A percentile compares a stretch with the other conserved stretches of the same genome.
Conservation (phyloP, 2,113 vertebrate genomes). For the Clarias gariepinus region DNA sequence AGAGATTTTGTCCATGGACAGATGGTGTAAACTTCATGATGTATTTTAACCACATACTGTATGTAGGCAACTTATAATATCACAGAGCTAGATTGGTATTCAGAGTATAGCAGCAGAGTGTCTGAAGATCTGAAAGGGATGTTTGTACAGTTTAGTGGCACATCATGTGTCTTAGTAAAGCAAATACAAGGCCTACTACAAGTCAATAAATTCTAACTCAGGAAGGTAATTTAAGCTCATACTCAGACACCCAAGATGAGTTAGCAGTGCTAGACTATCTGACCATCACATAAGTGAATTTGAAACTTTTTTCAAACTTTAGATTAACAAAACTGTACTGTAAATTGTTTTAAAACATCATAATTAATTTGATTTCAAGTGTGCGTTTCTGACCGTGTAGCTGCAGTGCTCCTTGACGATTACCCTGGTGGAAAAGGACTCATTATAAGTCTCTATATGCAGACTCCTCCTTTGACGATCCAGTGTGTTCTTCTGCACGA, state of each 20-base stretch:
- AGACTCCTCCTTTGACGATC: constrained; percentile 87
- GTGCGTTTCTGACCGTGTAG: constrained; percentile 82
- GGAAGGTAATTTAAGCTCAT: not conserved
- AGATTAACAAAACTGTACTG: not conserved
- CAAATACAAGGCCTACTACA: not conserved
- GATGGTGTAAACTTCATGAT: not conserved
- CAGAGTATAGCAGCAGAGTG: not conserved
- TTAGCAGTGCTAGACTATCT: not conserved
- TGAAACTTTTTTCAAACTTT: not conserved
- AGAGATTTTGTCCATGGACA: not conserved
- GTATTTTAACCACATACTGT: not conserved
- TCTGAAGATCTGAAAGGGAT: not conserved
- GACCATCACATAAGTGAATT: not conserved
- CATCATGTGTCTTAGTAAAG: not conserved
- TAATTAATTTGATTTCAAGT: not conserved
- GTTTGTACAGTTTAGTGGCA: not conserved
- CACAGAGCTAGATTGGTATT: not conserved
- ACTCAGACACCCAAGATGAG: not conserved
- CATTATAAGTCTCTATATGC: constrained; percentile 89
- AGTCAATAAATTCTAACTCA: not conserved
- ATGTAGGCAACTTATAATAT: not conserved
- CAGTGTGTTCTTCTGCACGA: constrained; percentile 91
- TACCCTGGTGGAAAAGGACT: constrained; percentile 91
- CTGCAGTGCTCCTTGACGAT: constrained; percentile 85
- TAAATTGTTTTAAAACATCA: not conserved